Conservation (phyloP, 2,888 invertebrate genomes). For the Melangyna quadrimaculata region DNA sequence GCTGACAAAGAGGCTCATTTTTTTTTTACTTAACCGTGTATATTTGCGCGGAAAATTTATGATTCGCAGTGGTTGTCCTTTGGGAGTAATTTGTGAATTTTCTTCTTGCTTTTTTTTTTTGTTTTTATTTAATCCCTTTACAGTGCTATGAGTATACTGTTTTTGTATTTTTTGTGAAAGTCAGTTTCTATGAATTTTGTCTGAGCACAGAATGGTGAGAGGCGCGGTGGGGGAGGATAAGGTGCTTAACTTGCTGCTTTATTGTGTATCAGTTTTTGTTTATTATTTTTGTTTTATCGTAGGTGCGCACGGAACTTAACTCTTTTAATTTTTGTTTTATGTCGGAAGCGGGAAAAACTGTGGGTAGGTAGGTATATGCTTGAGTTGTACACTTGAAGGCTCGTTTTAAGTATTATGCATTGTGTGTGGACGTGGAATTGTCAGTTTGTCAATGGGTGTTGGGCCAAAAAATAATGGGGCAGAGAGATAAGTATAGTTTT, state of each 20-base stretch:
- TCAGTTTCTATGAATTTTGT: neutral
- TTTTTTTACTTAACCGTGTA: slow-evolving; percentile 56
- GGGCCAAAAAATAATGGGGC: neutral
- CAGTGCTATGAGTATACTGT: slow-evolving; percentile 46
- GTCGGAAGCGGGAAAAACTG: neutral
- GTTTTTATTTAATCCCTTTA: slow-evolving; percentile 54
- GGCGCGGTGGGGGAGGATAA: neutral
- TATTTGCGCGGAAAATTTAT: slow-evolving; percentile 62
- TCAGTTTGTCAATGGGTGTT: slow-evolving; percentile 41
- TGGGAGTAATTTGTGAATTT: slow-evolving; percentile 68
- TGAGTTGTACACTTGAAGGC: slow-evolving; percentile 20
- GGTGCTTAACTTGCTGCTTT: slow-evolving; percentile 19
- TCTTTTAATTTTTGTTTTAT: neutral
- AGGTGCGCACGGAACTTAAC: slow-evolving; percentile 19
- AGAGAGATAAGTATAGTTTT: neutral
- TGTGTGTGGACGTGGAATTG: slow-evolving; percentile 29
- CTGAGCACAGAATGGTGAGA: neutral
- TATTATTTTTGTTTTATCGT: neutral
- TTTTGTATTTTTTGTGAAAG: slow-evolving; percentile 28
- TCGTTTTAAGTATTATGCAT: slow-evolving; percentile 10
- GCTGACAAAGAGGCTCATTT: slow-evolving; percentile 42
- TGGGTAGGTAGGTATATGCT: slow-evolving; percentile 9
- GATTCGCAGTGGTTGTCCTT: slow-evolving; percentile 64
- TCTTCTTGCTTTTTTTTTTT: slow-evolving; percentile 32
- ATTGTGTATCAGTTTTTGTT: slow-evolving; percentile 16